phyloP scores from a whole-genome alignment of 37 sponge, comb jelly and placozoan species.

The Axinella damicornis region DNA sequence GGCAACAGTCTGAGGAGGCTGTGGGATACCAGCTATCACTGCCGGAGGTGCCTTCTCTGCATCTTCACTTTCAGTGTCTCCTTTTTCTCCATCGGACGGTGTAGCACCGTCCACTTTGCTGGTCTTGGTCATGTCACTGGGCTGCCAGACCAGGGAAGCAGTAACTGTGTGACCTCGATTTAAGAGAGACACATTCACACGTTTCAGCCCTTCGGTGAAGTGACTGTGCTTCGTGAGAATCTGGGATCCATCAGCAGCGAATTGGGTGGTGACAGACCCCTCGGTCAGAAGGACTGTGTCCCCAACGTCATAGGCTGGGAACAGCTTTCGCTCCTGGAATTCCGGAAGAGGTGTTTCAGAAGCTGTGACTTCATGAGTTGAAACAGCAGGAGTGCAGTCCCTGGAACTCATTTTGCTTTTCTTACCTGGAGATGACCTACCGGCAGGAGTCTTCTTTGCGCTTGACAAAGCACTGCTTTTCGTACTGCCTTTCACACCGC shows the following conservation, averaged over 20 bases:
- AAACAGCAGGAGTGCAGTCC: neutral
- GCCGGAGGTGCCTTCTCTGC: neutral
- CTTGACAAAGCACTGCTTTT: conserved; percentile 14
- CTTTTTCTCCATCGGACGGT: neutral
- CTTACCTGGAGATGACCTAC: conserved; percentile 22
- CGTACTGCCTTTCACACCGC: conserved; percentile 30
- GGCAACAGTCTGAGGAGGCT: conserved; percentile 38
- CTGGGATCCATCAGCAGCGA: conserved; percentile 56
- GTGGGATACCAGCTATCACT: conserved; percentile 21
- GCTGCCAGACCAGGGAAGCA: neutral
- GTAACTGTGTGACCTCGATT: conserved; percentile 31
- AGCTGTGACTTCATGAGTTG: neutral
- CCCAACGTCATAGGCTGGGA: conserved; percentile 64
- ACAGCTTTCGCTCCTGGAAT: conserved; percentile 40
- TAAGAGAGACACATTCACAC: conserved; percentile 22
- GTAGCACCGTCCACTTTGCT: neutral
- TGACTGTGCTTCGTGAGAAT: conserved; percentile 9
- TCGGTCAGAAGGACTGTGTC: conserved; percentile 46
- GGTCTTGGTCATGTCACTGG: too few relatives aligned
- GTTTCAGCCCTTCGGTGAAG: neutral
- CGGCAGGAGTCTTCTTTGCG: conserved; percentile 26
- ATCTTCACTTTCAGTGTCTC: neutral
- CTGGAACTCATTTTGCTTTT: conserved; percentile 19
- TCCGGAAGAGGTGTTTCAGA: neutral
- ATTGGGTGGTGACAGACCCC: conserved; percentile 26